Conservation (phyloP, 1,140 invertebrate genomes). For the Lucilia cuprina region DNA sequence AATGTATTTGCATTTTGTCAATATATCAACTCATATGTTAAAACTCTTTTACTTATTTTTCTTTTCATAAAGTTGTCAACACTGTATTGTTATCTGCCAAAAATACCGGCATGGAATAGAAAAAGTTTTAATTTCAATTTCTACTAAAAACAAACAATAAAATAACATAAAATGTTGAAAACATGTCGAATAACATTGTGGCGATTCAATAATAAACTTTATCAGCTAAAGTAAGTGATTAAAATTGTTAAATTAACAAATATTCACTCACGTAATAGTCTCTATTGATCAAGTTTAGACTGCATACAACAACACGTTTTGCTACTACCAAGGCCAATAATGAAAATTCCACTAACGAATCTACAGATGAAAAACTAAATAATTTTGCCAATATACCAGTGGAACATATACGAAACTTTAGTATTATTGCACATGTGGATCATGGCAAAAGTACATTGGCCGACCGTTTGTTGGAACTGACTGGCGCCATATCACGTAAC, state of each 20-base stretch:
- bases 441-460: constrained; percentile 97
- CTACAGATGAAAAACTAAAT: neutral
- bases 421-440: constrained; percentile 97
- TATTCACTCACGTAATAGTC: neutral
- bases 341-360: neutral
- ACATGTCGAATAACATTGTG: neutral
- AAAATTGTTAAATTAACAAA: neutral
- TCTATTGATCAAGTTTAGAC: neutral
- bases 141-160: neutral
- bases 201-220: neutral
- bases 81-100: neutral
- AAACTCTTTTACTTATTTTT: too few species aligned
- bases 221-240: neutral
- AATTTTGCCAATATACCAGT: constrained; percentile 63
- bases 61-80: too few species aligned
- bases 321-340: neutral
- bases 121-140: neutral
- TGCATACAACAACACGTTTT: neutral
- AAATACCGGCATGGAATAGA: neutral
- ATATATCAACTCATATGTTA: too few species aligned
- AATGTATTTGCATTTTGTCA: too few species aligned
- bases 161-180: constrained; percentile 24
- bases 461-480: constrained; percentile 89
- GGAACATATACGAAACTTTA: constrained; percentile 88
- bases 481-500: constrained; percentile 79